phyloP scores from a whole-genome alignment of 2,113 vertebrate genomes.

The Protomyctophum bolini region DNA sequence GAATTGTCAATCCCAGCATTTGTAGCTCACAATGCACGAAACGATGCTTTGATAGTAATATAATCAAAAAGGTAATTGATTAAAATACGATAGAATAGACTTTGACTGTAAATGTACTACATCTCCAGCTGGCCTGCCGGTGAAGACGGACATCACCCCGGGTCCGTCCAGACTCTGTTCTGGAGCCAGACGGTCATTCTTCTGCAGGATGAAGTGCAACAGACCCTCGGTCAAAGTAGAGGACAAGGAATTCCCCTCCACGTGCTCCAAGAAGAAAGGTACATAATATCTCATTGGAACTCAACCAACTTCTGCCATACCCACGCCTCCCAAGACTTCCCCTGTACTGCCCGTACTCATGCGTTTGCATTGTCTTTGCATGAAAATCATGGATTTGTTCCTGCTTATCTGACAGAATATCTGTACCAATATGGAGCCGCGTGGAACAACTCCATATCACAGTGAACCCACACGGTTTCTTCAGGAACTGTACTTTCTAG shows the following conservation, averaged over 20 bases:
- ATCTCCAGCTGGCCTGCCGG: conserved; percentile 91
- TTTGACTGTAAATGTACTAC: not conserved
- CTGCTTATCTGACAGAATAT: not conserved
- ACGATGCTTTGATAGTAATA: too few species aligned
- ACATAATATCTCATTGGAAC: not conserved
- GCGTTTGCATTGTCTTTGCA: not conserved
- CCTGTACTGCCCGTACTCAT: not conserved
- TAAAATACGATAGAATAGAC: too few species aligned
- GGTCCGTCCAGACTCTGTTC: conserved; percentile 94
- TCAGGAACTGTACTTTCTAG: too few species aligned
- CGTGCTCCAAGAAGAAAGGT: conserved; percentile 99
- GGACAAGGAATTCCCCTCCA: conserved; percentile 97
- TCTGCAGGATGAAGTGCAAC: conserved; percentile 99
- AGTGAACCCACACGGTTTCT: too few species aligned
- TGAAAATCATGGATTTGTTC: not conserved
- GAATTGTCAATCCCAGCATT: too few species aligned
- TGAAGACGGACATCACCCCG: conserved; percentile 96
- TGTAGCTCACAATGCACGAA: too few species aligned
- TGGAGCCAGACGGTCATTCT: conserved; percentile 95
- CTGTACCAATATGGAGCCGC: too few species aligned
- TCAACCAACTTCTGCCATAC: not conserved
- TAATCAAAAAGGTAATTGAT: too few species aligned
- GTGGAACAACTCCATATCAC: too few species aligned
- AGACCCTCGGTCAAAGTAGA: conserved; percentile 96
- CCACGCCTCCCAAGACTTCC: not conserved